Conservation (phyloP, 1,140 invertebrate species). For the Gryon sp. region DNA sequence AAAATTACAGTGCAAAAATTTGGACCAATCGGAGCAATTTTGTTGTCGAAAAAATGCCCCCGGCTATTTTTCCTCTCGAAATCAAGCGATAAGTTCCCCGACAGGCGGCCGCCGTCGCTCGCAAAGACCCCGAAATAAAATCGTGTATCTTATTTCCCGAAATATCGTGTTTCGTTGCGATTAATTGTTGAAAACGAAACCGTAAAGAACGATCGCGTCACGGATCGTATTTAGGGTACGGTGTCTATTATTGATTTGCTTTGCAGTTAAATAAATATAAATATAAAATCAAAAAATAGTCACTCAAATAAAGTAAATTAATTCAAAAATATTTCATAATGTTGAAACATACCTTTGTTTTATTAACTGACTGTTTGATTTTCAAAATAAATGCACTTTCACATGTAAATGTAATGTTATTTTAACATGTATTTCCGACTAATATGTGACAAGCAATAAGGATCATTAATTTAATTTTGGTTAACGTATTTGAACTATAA, state of each 20-base stretch:
- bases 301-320: too few relatives aligned
- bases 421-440: too few relatives aligned
- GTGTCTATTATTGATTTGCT: not conserved
- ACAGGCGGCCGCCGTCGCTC: not conserved
- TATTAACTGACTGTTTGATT: too few relatives aligned
- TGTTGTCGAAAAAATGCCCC: not conserved
- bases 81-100: slow-evolving; percentile 25
- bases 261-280: too few relatives aligned
- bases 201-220: slow-evolving; percentile 6
- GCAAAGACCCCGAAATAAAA: slow-evolving; percentile 29
- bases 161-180: slow-evolving; percentile 37
- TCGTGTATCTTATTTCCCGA: slow-evolving; percentile 31
- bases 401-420: too few relatives aligned
- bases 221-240: not conserved
- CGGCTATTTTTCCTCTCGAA: slow-evolving; percentile 28
- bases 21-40: too few relatives aligned
- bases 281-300: too few relatives aligned
- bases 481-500: not conserved
- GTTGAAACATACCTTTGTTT: too few relatives aligned
- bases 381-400: too few relatives aligned
- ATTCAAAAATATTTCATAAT: too few relatives aligned
- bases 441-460: too few relatives aligned
- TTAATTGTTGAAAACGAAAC: slow-evolving; percentile 41
- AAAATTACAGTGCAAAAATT: too few relatives aligned
- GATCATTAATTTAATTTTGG: not conserved